These are phyloP conservation scores for Tauraco erythrolophus DNA, from an alignment of 2,113 vertebrate species.

Conservation along the genomic window DNA sequence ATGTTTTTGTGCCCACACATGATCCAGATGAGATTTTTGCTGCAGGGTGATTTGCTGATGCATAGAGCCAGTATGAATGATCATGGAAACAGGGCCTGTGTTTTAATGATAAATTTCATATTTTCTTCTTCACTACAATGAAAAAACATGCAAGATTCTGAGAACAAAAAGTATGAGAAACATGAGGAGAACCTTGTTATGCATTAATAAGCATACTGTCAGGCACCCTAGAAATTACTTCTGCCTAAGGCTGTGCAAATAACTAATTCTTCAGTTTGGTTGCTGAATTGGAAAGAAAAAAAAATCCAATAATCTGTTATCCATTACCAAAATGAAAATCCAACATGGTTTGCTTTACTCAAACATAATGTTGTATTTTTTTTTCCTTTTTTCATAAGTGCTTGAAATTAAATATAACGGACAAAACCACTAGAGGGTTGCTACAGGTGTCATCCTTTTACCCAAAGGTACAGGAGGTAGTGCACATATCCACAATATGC, in stretches of 20 bases:
- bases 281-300: background rate
- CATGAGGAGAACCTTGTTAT: background rate
- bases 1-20: background rate
- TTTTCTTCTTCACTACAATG: background rate
- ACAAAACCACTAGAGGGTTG: background rate
- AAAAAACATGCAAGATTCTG: background rate
- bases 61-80: background rate
- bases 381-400: background rate
- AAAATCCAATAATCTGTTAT: background rate
- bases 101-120: background rate
- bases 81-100: background rate
- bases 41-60: background rate
- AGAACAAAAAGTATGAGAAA: background rate
- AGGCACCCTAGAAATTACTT: conserved; percentile 3
- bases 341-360: background rate
- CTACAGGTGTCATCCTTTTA: background rate
- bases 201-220: background rate
- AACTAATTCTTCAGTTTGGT: background rate
- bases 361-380: background rate
- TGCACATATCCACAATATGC: background rate
- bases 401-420: background rate
- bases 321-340: background rate
- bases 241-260: background rate
- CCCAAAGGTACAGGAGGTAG: background rate
- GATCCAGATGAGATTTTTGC: background rate